Percentiles rank a stretch among this genome's conserved stretches.
phyloP scores from a whole-genome alignment of 2,888 invertebrate genomes.

The Epicampocera succincta region DNA sequence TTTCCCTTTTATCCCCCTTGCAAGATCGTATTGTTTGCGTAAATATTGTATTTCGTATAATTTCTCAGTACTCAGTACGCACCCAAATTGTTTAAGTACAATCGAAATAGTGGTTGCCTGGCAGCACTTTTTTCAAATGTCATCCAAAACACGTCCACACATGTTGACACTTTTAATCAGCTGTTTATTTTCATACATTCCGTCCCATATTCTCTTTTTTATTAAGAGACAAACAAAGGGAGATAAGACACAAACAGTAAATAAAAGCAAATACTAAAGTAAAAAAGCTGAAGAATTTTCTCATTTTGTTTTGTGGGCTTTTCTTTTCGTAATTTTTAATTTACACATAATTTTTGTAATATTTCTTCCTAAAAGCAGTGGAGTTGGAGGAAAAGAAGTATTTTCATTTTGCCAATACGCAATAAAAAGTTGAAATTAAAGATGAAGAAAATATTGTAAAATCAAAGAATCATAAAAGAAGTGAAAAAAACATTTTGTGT shows the following conservation, averaged over 20 bases:
- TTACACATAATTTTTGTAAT: constrained; percentile 35
- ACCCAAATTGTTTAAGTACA: too few species aligned
- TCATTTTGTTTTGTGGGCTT: constrained; percentile 23
- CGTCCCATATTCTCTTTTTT: constrained; percentile 4
- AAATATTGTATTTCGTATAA: too few species aligned
- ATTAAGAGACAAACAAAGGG: background rate
- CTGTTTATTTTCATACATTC: background rate
- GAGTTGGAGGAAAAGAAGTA: constrained; percentile 44
- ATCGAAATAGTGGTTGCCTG: too few species aligned
- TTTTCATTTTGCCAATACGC: constrained; percentile 48
- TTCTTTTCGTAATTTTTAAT: constrained; percentile 41
- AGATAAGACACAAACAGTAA: constrained; percentile 55
- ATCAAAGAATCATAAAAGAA: constrained; percentile 37
- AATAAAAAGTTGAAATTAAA: constrained; percentile 63
- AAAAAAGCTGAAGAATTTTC: constrained; percentile 37
- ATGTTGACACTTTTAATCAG: constrained; percentile 34
- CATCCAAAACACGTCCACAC: constrained; percentile 36
- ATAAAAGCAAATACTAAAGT: constrained; percentile 44
- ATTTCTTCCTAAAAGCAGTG: constrained; percentile 39
- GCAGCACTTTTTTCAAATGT: too few species aligned
- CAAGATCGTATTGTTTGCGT: too few species aligned
- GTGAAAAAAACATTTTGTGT: constrained; percentile 12
- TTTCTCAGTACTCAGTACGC: too few species aligned
- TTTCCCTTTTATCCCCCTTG: too few species aligned
- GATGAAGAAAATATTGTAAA: constrained; percentile 30